phyloP scores from a whole-genome alignment of 2,888 invertebrate genomes.

The Platerodrilus igneus region DNA sequence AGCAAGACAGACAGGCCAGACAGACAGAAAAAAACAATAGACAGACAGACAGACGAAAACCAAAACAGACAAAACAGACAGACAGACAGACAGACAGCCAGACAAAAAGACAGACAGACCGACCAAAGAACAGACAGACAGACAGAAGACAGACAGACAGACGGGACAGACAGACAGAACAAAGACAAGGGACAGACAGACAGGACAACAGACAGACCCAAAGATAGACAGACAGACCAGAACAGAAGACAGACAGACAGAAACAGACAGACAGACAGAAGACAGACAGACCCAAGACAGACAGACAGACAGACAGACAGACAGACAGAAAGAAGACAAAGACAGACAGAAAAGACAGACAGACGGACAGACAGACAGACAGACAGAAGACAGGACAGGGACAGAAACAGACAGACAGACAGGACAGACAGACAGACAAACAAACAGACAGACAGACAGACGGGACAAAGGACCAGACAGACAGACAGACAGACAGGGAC shows the following conservation, averaged over 20 bases:
- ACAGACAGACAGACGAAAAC: constrained; percentile 2
- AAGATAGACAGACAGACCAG: background rate
- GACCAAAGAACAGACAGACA: background rate
- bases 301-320: background rate
- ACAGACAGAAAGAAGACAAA: constrained; percentile 1
- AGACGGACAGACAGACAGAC: background rate
- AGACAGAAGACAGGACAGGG: background rate
- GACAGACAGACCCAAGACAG: constrained; percentile 4
- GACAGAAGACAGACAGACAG: background rate
- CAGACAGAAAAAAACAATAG: background rate
- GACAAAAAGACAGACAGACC: background rate
- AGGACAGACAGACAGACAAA: background rate
- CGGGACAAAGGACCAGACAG: constrained; percentile 1
- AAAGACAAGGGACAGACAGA: background rate
- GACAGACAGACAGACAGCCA: background rate
- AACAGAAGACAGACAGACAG: background rate
- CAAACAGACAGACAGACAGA: background rate
- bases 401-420: background rate
- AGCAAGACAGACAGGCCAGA: background rate
- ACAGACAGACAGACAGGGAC: constrained; percentile 3
- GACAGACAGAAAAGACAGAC: constrained; percentile 3
- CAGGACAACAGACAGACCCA: background rate
- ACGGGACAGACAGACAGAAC: background rate
- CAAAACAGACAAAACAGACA: background rate
- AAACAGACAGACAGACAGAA: constrained; percentile 4